Evolutionary conservation across 2,113 vertebrate species (phyloP).

Genomic region (Larimichthys crocea): DNA sequence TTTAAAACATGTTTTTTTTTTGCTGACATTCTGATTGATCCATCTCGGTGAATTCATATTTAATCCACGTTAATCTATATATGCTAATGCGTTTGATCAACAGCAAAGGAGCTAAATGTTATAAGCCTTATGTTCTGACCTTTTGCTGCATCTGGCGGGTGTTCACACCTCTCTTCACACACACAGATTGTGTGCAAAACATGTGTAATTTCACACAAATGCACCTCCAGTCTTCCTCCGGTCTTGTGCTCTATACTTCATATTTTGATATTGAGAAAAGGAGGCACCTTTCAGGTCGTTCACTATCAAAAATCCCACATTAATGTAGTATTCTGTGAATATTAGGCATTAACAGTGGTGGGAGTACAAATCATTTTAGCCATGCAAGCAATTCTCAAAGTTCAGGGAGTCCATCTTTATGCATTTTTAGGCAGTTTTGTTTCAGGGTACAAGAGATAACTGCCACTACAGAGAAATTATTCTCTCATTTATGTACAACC

Average conservation of each 20-base stretch:
- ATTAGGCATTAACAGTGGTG: too few relatives aligned
- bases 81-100: constrained; percentile 41
- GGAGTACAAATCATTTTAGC: too few relatives aligned
- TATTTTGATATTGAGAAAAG: not conserved
- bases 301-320: not conserved
- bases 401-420: too few relatives aligned
- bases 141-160: constrained; percentile 9
- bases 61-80: constrained; percentile 30
- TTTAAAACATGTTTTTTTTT: constrained; percentile 1
- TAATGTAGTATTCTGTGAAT: too few relatives aligned
- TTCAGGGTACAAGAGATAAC: too few relatives aligned
- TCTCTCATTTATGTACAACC: too few relatives aligned
- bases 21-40: constrained; percentile 1
- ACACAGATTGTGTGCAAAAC: not conserved
- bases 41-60: constrained; percentile 25
- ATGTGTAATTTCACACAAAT: not conserved
- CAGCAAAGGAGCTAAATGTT: constrained; percentile 5
- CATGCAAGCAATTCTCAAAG: too few relatives aligned
- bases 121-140: not conserved
- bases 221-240: not conserved
- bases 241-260: not conserved
- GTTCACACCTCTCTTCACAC: constrained; percentile 2
- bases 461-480: too few relatives aligned
- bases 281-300: not conserved
- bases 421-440: too few relatives aligned